A percentile compares a stretch with the other conserved stretches of the same genome.
Conservation (phyloP, 1,140 invertebrate species). For the Drosophila erecta region DNA sequence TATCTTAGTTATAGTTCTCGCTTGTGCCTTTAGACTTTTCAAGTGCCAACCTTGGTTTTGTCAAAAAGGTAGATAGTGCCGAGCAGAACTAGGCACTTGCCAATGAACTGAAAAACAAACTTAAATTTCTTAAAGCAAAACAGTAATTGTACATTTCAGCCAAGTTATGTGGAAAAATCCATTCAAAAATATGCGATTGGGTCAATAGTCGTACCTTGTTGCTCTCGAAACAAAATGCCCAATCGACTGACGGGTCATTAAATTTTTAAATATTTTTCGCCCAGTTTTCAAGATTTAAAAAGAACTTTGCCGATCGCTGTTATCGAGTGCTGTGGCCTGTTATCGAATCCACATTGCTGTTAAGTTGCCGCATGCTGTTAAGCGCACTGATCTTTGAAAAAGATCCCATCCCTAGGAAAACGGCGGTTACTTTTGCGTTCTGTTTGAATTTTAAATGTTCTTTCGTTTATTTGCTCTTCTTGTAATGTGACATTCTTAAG, state of each 20-base stretch:
- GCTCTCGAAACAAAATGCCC: too few relatives aligned
- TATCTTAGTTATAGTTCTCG: not conserved
- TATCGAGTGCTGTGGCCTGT: not conserved
- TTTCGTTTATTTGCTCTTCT: slow-evolving; percentile 72
- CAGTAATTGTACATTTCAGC: too few relatives aligned
- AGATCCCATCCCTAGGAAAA: slow-evolving; percentile 7
- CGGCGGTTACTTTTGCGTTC: slow-evolving; percentile 12
- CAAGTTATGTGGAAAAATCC: too few relatives aligned
- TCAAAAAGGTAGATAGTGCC: not conserved
- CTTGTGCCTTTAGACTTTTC: not conserved
- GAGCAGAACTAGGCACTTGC: not conserved
- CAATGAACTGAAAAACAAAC: too few relatives aligned
- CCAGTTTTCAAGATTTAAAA: not conserved
- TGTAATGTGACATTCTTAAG: slow-evolving; percentile 71
- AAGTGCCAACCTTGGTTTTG: slow-evolving; percentile 10
- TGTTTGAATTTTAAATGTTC: slow-evolving; percentile 72
- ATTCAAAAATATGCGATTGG: not conserved
- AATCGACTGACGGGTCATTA: too few relatives aligned
- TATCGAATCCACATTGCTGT: not conserved
- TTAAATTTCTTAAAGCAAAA: not conserved
- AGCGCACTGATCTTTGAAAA: not conserved
- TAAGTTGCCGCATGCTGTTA: not conserved
- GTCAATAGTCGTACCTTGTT: too few relatives aligned
- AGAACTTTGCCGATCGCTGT: slow-evolving; percentile 1
- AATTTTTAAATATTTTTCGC: too few relatives aligned